Percentiles rank a stretch among this genome's conserved stretches.
These are phyloP conservation scores for Sebastes ruberrimus DNA, from an alignment of 2,797 vertebrate genomes.

Conservation along the genomic window DNA sequence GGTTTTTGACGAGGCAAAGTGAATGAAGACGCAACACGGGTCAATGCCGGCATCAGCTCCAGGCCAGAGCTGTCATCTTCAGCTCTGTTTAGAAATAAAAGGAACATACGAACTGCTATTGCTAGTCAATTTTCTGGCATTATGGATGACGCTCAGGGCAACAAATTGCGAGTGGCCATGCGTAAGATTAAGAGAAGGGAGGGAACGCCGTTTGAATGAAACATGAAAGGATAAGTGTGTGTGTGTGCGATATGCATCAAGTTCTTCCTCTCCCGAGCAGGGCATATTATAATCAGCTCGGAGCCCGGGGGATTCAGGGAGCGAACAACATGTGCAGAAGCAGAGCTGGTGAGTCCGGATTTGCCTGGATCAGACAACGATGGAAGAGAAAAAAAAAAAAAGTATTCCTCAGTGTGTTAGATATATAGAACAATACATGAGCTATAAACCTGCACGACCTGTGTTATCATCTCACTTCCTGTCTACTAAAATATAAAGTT, in stretches of 20 bases:
- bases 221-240: conserved; percentile 53
- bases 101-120: conserved; percentile 11
- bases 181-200: conserved; percentile 21
- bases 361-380: conserved; percentile 43
- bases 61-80: conserved; percentile 3
- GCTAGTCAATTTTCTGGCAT: conserved; percentile 24
- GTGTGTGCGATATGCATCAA: conserved; percentile 34
- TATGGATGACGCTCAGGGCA: conserved; percentile 33
- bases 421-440: conserved; percentile 22
- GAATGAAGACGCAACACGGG: conserved; percentile 33
- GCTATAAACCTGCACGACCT: conserved; percentile 12
- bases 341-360: conserved; percentile 40
- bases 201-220: conserved; percentile 20
- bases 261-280: conserved; percentile 27
- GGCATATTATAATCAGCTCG: conserved; percentile 60
- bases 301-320: conserved; percentile 50
- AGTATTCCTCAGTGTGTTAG: conserved; percentile 9
- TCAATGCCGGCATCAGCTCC: conserved; percentile 8
- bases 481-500: conserved; percentile 4
- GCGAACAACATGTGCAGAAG: conserved; percentile 40
- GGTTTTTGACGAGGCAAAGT: background rate
- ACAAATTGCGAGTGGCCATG: conserved; percentile 29
- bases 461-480: conserved; percentile 20
- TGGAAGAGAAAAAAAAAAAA: background rate
- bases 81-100: conserved; percentile 4